Base-by-base conservation (phyloP, 37 sponge, comb jelly and placozoan genomes). In the Oscarella lobularis region DNA sequence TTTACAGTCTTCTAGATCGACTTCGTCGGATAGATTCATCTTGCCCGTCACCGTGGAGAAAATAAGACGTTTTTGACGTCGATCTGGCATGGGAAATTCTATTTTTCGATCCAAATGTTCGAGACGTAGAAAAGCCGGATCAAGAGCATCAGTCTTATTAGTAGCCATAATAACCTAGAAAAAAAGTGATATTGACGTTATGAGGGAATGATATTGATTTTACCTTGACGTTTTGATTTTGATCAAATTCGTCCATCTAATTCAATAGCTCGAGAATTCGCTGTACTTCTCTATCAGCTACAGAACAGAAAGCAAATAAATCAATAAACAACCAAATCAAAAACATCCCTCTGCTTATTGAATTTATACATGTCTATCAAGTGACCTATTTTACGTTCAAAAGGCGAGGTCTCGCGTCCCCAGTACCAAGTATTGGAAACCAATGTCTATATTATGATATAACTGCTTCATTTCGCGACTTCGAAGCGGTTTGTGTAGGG, bases 131-230 rank as follows among this genome's bases (percentile, higher is more conserved):
- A 96, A 80, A 20, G 97, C 97, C 29, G 97, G 97, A 75, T 96
- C 97, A 20, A 96, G 82, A n/a, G 97, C 92, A 77, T 96, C 97
- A 36, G 87, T 73, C n/a, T 93, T 74, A 83, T 96, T 96, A 0
- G 97, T 96, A 2, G 97, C 97, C 97, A 96, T 96, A 34, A 96
- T 96, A 3, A 96, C 97, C 93, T 92, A 55, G n/a, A n/a, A n/a
- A 31, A 20, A 31, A 67, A 6, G 39, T n/a, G n/a, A n/a, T n/a
- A n/a, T n/a, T n/a, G n/a, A n/a, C n/a, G n/a, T n/a, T n/a, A n/a
- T n/a, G n/a, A n/a, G n/a, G 9, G 9, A 48, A 20, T n/a, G n/a
- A n/a, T n/a, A n/a, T n/a, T n/a, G n/a, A n/a, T n/a, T n/a, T n/a
- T 73, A 92, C 93, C 82, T 95, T 95, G 35, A 95, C 92, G 74